Conservation (phyloP, 2,113 vertebrate species). For the Thamnophis sirtalis region DNA sequence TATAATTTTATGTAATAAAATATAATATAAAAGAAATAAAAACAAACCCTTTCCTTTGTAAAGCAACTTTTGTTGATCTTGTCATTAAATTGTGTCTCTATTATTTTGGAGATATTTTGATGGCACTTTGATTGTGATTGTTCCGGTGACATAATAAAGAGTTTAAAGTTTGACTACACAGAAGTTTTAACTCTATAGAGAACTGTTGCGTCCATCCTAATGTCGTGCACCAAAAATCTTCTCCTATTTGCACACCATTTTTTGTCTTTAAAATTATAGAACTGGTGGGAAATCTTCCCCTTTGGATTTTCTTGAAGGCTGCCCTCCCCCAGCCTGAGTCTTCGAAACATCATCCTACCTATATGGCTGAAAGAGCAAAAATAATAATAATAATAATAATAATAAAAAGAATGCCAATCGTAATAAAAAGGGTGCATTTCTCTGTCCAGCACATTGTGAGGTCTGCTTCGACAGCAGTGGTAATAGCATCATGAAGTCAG, state of each 20-base stretch:
- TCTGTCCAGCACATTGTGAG: not conserved
- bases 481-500: slow-evolving; percentile 73
- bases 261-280: not conserved
- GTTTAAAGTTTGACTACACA: not conserved
- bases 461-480: slow-evolving; percentile 45
- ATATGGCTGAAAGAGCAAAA: not conserved
- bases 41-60: slow-evolving; percentile 8
- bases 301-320: not conserved
- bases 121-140: not conserved
- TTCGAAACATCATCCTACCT: not conserved
- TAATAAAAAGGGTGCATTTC: not conserved
- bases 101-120: not conserved
- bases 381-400: not conserved
- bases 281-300: not conserved
- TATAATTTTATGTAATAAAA: too few species aligned
- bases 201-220: not conserved
- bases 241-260: not conserved
- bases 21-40: not conserved
- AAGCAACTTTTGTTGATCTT: slow-evolving; percentile 24
- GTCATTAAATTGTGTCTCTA: not conserved
- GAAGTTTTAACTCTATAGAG: not conserved
- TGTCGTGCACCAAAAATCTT: not conserved
- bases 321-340: not conserved
- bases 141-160: not conserved
- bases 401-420: too few species aligned